These are phyloP conservation scores for Halcyon senegalensis DNA, from an alignment of 2,113 vertebrate genomes.

Conservation along the genomic window DNA sequence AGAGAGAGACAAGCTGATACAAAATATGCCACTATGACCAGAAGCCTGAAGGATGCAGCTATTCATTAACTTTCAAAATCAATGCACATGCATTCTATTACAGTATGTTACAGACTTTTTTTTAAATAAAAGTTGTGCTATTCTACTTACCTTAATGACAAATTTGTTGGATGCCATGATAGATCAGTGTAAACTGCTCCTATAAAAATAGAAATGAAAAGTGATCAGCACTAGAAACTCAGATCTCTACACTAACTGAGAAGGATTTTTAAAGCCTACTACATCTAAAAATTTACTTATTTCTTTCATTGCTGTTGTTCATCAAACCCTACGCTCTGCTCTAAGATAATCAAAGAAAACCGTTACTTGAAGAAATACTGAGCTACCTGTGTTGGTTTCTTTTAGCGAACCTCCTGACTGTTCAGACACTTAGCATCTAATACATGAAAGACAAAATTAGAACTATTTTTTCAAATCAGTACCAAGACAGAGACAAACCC, in stretches of 20 bases:
- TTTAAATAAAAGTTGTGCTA: background rate
- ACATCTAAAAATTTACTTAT: background rate
- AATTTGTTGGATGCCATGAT: conserved; percentile 76
- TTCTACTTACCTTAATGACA: conserved; percentile 75
- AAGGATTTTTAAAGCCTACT: background rate
- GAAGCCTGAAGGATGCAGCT: background rate
- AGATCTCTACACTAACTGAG: background rate
- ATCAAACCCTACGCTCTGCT: background rate
- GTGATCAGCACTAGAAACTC: background rate
- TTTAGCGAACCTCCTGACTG: background rate
- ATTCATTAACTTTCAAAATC: background rate
- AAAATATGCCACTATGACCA: background rate
- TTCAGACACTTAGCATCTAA: background rate
- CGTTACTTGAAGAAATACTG: background rate
- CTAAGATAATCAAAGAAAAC: background rate
- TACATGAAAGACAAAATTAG: background rate
- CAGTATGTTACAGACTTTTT: background rate
- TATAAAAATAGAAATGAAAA: conserved; percentile 40
- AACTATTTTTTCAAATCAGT: background rate
- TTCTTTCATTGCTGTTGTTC: background rate
- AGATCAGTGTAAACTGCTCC: conserved; percentile 22
- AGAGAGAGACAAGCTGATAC: background rate
- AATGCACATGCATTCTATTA: background rate
- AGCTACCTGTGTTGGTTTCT: background rate
- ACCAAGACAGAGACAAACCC: background rate